Evolutionary conservation across 2,888 invertebrate genomes (phyloP).

Genomic region (Eilema depressum): DNA sequence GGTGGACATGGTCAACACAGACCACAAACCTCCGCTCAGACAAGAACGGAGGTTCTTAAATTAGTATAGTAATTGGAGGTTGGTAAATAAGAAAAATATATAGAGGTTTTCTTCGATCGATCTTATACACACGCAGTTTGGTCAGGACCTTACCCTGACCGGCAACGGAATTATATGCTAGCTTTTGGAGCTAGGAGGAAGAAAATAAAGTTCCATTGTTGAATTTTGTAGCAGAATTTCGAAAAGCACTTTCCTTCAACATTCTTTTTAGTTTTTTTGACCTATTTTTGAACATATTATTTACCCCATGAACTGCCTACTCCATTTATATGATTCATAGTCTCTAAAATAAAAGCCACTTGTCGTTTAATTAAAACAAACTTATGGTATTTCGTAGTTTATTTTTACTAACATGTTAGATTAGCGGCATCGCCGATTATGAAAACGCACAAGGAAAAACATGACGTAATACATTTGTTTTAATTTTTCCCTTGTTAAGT

Average conservation of each 20-base stretch:
- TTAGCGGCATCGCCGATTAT: not conserved
- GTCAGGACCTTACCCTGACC: not conserved
- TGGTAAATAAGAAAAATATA: too few species aligned
- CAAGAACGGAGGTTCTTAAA: not conserved
- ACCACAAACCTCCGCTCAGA: not conserved
- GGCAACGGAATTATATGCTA: not conserved
- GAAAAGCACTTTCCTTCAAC: not conserved
- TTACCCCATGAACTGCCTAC: not conserved
- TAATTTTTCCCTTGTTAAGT: slow-evolving; percentile 49
- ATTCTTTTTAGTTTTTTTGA: not conserved
- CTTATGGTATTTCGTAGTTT: slow-evolving; percentile 6
- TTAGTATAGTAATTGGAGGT: too few species aligned
- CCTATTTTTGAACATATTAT: slow-evolving; percentile 1
- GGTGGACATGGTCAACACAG: not conserved
- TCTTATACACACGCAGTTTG: not conserved
- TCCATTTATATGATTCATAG: not conserved
- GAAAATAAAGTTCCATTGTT: not conserved
- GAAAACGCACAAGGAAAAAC: slow-evolving; percentile 26
- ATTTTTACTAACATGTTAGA: not conserved
- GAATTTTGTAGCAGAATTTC: not conserved
- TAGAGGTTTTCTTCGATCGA: too few species aligned
- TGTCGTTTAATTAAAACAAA: not conserved
- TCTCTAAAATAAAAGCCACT: not conserved
- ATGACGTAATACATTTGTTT: slow-evolving; percentile 20
- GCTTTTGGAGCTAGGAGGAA: not conserved